These are phyloP conservation scores for Yponomeuta plumbellus DNA, from an alignment of 2,888 invertebrate genomes.

Conservation along the genomic window DNA sequence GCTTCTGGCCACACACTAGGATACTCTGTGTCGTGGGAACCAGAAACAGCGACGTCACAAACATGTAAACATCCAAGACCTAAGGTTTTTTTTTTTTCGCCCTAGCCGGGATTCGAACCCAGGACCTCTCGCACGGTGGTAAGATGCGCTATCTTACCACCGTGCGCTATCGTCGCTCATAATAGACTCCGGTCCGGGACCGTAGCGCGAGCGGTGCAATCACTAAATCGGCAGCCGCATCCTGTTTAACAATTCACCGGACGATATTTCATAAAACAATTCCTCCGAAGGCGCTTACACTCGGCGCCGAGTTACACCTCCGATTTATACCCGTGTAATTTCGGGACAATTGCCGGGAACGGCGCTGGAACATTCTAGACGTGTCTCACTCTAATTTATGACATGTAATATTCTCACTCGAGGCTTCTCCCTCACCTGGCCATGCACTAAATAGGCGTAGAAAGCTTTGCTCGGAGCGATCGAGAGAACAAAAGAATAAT, in stretches of 20 bases:
- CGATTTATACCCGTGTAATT: slow-evolving; percentile 66
- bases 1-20: no score
- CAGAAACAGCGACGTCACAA: no score
- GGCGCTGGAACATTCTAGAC: slow-evolving; percentile 1
- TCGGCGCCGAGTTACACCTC: slow-evolving; percentile 22
- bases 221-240: not conserved
- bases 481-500: no score
- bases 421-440: slow-evolving; percentile 25
- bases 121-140: no score
- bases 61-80: no score
- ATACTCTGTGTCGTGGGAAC: no score
- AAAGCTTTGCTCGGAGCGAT: not conserved
- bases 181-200: no score
- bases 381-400: slow-evolving; percentile 50
- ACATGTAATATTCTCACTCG: slow-evolving; percentile 56
- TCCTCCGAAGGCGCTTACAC: slow-evolving; percentile 3
- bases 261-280: slow-evolving; percentile 14
- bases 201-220: not conserved
- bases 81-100: no score
- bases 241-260: not conserved
- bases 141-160: no score
- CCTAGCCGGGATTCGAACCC: no score
- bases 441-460: not conserved
- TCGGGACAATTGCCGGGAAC: slow-evolving; percentile 53
- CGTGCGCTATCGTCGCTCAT: no score